A percentile compares a stretch with the other conserved stretches of the same genome.
Conservation (phyloP, 2,797 vertebrate genomes). For the Siniperca scherzeri region DNA sequence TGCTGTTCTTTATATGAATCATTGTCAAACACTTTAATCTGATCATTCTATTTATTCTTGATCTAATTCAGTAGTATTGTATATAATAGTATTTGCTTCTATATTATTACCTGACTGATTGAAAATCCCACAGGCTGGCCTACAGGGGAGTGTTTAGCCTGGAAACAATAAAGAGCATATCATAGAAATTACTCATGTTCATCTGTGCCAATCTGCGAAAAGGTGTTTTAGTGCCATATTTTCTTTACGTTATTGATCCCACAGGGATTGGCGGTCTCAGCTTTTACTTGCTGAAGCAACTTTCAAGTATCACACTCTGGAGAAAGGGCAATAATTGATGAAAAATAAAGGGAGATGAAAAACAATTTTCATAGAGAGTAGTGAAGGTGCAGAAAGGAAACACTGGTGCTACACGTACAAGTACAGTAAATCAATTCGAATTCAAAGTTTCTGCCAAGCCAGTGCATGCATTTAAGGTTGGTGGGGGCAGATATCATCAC, state of each 20-base stretch:
- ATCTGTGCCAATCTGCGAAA: slow-evolving; percentile 12
- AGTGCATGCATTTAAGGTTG: slow-evolving; percentile 35
- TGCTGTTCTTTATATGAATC: background rate
- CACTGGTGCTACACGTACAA: slow-evolving; percentile 20
- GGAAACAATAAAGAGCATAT: slow-evolving; percentile 12
- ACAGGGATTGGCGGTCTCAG: background rate
- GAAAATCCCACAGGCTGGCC: background rate
- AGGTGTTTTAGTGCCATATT: slow-evolving; percentile 8
- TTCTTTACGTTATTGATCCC: slow-evolving; percentile 18
- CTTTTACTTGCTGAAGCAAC: background rate
- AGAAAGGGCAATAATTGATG: slow-evolving; percentile 54
- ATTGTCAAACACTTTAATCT: slow-evolving; percentile 2
- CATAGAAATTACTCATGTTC: slow-evolving; percentile 17
- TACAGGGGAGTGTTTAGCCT: slow-evolving; percentile 13
- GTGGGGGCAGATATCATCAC: slow-evolving; percentile 31
- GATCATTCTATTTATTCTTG: background rate
- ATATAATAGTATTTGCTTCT: background rate
- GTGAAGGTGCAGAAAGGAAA: slow-evolving; percentile 41
- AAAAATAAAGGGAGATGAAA: slow-evolving; percentile 61
- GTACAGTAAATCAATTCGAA: slow-evolving; percentile 65
- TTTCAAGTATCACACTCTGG: slow-evolving; percentile 31
- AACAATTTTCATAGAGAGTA: slow-evolving; percentile 47
- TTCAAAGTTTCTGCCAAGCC: slow-evolving; percentile 59
- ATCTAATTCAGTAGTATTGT: slow-evolving; percentile 7
- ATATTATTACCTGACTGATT: background rate